Conservation (phyloP, 35 echinoderm and acorn worm species). For the Ophioderma brevispina region DNA sequence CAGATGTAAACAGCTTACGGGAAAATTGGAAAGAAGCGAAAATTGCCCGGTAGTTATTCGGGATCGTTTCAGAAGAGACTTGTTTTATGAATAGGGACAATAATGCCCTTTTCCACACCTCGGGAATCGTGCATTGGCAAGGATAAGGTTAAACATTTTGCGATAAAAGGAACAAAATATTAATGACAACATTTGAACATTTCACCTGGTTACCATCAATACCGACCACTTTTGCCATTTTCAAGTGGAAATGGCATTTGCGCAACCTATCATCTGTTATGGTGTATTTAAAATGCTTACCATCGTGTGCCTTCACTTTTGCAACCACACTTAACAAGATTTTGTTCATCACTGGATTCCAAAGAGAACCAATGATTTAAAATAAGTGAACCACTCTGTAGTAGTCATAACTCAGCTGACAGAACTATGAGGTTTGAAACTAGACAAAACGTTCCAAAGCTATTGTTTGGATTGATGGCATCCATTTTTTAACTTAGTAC, state of each 20-base stretch:
- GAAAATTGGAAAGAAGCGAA: background rate
- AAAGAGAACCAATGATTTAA: background rate
- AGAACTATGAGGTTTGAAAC: background rate
- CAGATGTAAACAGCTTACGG: background rate
- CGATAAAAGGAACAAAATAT: background rate
- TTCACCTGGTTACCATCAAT: background rate
- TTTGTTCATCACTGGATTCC: too few relatives aligned
- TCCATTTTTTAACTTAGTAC: background rate
- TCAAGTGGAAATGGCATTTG: background rate
- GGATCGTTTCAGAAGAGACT: background rate
- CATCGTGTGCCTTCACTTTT: too few relatives aligned
- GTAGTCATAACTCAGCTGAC: background rate
- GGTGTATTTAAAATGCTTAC: background rate
- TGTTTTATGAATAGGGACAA: background rate
- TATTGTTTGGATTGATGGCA: background rate
- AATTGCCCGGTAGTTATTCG: slow-evolving; percentile 3
- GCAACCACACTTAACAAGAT: too few relatives aligned
- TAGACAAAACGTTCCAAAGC: background rate
- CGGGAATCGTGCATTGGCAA: background rate
- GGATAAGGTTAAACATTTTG: background rate
- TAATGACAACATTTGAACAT: background rate
- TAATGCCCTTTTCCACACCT: background rate
- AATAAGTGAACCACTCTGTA: background rate
- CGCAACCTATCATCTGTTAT: background rate
- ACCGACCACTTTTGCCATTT: background rate